These are phyloP conservation scores for Pherbina coryleti DNA, from an alignment of 2,888 invertebrate genomes.

Conservation along the genomic window DNA sequence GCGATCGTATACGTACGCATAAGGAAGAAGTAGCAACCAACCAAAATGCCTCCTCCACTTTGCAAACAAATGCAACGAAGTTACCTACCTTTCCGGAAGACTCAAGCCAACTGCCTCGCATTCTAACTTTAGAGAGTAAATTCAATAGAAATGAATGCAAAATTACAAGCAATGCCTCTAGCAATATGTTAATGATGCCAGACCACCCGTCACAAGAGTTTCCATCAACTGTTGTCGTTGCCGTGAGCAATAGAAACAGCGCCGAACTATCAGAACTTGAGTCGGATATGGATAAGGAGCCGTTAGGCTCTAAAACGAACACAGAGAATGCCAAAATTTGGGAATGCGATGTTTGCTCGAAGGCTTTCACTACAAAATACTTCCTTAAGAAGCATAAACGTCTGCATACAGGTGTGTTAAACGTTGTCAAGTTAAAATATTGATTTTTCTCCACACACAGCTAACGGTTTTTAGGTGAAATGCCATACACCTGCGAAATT, in stretches of 20 bases:
- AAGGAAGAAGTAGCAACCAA: slow-evolving; percentile 50
- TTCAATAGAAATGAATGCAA: not conserved
- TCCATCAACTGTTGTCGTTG: not conserved
- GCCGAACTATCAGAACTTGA: slow-evolving; percentile 10
- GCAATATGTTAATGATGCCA: too few relatives aligned
- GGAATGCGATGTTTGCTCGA: slow-evolving; percentile 87
- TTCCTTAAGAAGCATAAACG: slow-evolving; percentile 90
- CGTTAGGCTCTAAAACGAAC: slow-evolving; percentile 29
- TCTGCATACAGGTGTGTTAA: slow-evolving; percentile 80
- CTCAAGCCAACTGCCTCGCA: not conserved
- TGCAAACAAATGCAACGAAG: not conserved
- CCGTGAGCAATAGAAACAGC: not conserved
- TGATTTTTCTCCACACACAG: too few relatives aligned
- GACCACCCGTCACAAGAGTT: too few relatives aligned
- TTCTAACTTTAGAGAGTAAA: not conserved
- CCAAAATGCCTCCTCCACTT: not conserved
- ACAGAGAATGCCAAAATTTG: slow-evolving; percentile 80
- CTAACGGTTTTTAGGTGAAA: slow-evolving; percentile 77
- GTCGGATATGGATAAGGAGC: not conserved
- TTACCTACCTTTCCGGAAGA: not conserved
- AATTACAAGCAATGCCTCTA: not conserved
- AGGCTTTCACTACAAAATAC: slow-evolving; percentile 90
- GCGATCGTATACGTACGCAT: slow-evolving; percentile 61
- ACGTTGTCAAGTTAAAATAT: not conserved
- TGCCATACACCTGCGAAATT: slow-evolving; percentile 85